Evolutionary conservation across 2,888 invertebrate species (phyloP).

Genomic region (Malachius bipustulatus): DNA sequence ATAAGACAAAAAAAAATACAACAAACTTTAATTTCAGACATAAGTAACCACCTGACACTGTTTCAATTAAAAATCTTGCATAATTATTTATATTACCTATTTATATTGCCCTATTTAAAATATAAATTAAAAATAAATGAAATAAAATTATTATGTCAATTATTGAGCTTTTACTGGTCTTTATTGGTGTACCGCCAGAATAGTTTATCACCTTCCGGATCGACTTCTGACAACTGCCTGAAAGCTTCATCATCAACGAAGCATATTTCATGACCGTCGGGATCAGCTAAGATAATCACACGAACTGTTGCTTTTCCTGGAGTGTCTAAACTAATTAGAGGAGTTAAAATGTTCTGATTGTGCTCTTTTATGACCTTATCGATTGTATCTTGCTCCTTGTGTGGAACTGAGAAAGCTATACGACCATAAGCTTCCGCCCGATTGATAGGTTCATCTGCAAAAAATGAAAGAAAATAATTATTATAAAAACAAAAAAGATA

Average conservation of each 20-base stretch:
- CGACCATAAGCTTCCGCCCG: constrained; percentile 88
- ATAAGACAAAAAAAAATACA: too few species aligned
- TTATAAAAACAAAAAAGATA: constrained; percentile 12
- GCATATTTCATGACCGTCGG: constrained; percentile 96
- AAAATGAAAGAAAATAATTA: constrained; percentile 11
- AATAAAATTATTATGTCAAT: too few species aligned
- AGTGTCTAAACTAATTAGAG: constrained; percentile 84
- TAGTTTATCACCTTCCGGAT: constrained; percentile 68
- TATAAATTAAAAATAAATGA: too few species aligned
- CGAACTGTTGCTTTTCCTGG: constrained; percentile 95
- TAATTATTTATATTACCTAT: too few species aligned
- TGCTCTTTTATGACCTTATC: constrained; percentile 59
- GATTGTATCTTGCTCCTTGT: constrained; percentile 61
- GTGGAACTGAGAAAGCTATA: constrained; percentile 86
- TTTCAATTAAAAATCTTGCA: too few species aligned
- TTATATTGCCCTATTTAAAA: too few species aligned
- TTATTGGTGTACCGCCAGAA: constrained; percentile 64
- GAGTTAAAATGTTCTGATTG: constrained; percentile 70
- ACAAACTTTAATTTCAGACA: too few species aligned
- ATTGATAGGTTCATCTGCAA: constrained; percentile 52
- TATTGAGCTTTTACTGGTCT: constrained; percentile 39
- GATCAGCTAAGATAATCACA: constrained; percentile 93
- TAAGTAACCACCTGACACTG: too few species aligned
- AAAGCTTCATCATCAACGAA: constrained; percentile 97
- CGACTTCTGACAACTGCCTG: constrained; percentile 72